These are phyloP conservation scores for Alethe castanea DNA, from an alignment of 2,113 vertebrate genomes.

Conservation along the genomic window DNA sequence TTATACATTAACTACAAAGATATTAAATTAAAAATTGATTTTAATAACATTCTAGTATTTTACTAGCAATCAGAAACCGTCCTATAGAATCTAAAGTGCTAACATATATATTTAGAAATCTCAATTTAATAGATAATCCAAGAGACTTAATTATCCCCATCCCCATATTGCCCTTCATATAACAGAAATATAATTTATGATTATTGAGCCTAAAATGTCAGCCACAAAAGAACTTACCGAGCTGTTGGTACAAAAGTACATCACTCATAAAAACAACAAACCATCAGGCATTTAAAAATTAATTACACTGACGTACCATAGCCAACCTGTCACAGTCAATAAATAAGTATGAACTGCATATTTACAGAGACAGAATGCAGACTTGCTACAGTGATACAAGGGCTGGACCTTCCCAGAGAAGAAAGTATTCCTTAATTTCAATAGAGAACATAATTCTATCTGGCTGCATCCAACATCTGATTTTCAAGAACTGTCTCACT, in stretches of 20 bases:
- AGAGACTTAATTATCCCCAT: constrained; percentile 24
- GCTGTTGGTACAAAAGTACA: constrained; percentile 11
- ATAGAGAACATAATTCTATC: not conserved
- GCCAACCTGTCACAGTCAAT: not conserved
- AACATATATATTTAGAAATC: not conserved
- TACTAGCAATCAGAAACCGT: not conserved
- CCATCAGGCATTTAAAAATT: constrained; percentile 43
- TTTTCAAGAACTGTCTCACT: not conserved
- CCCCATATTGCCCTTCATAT: not conserved
- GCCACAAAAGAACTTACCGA: constrained; percentile 7
- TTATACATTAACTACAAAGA: constrained; percentile 32
- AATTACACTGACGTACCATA: not conserved
- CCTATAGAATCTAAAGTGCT: not conserved
- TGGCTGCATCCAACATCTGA: not conserved
- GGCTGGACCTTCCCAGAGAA: not conserved
- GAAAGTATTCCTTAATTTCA: not conserved
- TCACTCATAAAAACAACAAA: constrained; percentile 55
- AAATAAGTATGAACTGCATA: not conserved
- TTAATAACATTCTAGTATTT: constrained; percentile 14
- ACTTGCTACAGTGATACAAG: not conserved
- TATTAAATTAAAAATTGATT: constrained; percentile 39
- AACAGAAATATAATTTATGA: constrained; percentile 32
- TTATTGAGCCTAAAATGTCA: constrained; percentile 41
- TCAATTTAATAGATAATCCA: not conserved
- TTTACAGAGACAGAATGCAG: constrained; percentile 11